Conservation (phyloP, 2,888 invertebrate genomes). For the Mechanitis messenoides region DNA sequence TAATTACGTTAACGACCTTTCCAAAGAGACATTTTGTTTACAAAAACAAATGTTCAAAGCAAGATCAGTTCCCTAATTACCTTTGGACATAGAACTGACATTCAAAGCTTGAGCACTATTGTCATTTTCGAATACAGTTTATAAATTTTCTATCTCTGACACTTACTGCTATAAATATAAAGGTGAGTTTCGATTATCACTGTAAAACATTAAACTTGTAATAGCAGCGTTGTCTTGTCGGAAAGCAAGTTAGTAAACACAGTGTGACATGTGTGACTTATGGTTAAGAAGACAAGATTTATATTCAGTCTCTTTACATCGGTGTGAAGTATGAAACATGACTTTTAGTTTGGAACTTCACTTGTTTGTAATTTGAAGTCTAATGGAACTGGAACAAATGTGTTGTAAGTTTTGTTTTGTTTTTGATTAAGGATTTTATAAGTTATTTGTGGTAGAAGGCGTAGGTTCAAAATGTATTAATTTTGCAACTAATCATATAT, state of each 20-base stretch:
- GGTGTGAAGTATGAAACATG: conserved; percentile 34
- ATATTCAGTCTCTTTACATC: conserved; percentile 34
- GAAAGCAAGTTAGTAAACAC: conserved; percentile 42
- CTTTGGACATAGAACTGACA: conserved; percentile 42
- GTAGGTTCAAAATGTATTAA: too few relatives aligned
- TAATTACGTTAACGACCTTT: not conserved
- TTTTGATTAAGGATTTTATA: too few relatives aligned
- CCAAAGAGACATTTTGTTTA: conserved; percentile 31
- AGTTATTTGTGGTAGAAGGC: not conserved
- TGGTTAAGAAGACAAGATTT: conserved; percentile 35
- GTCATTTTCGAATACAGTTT: conserved; percentile 28
- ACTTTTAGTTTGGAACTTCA: conserved; percentile 32
- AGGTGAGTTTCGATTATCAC: conserved; percentile 11
- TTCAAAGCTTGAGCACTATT: conserved; percentile 32
- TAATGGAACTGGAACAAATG: conserved; percentile 11
- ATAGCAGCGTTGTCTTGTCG: conserved; percentile 34
- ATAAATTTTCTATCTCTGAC: not conserved
- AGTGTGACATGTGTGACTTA: conserved; percentile 39
- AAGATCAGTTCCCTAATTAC: conserved; percentile 49
- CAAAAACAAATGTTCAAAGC: conserved; percentile 42
- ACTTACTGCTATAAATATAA: conserved; percentile 7
- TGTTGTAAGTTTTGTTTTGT: not conserved
- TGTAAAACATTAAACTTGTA: conserved; percentile 13
- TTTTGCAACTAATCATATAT: too few relatives aligned
- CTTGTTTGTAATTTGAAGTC: conserved; percentile 24